phyloP scores from a whole-genome alignment of 2,113 vertebrate species.

The Bos taurus region ARS-UCD2.0 NC_037335.1:104305501-104306000 shows the following conservation, averaged over 20 bases:
- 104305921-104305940: background rate
- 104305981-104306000: background rate
- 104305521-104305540: background rate
- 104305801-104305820: background rate
- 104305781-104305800: background rate
- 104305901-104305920: background rate
- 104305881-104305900: conserved; percentile 44
- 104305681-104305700: background rate
- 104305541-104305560: background rate
- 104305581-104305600: background rate
- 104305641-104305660: background rate
- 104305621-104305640: background rate
- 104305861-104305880: background rate
- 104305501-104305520: background rate
- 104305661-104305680: background rate
- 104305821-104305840: background rate
- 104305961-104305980: conserved; percentile 36
- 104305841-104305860: background rate
- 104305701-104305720: background rate
- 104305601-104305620: background rate
- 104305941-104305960: conserved; percentile 55
- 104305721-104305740: background rate
- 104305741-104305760: background rate
- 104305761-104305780: background rate
- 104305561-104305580: background rate